Base-by-base conservation (phyloP, 1,140 invertebrate species). In the Hypsibius dujardini region DNA sequence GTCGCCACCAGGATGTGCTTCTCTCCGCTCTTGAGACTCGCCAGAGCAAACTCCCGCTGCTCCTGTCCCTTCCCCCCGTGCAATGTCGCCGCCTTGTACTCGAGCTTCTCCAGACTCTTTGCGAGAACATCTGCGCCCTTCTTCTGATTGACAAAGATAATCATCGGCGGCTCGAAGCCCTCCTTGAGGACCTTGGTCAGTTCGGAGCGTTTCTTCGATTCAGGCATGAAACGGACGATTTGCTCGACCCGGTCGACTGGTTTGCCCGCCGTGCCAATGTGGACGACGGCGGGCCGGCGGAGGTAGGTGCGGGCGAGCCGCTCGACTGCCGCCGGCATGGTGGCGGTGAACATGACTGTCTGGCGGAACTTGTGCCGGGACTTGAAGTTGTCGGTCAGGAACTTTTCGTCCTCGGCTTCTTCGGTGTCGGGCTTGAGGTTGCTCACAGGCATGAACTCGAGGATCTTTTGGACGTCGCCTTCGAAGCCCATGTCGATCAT, bases 401-500 rank as follows among this genome's bases (percentile, higher is more conserved):
- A 87, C 73, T 85, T 85, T 74, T 92, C 92, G 81, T 98, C 91
- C 83, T 99, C 96, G 15, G 95, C 95, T 75, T 96, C 95, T 75
- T 99, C 96, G 0, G 88, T 92, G 77, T 99, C 96, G 1, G 95
- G 96, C 79, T 99, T 99, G 62, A 95, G 84, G 84, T 99, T 99
- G 1, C 92, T 89, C 0, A 98, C 95, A 0, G 96, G 96, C 88
- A 99, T 94, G 76, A 92, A 95, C 76, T 97, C 93, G 1, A 99
- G 82, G 79, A 99, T 98, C 78, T 94, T 95, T 77, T 97, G 93
- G 0, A 99, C 95, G 79, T 97, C 87, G 47, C 91, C 89, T 80
- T 98, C 95, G 80, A 99, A 98, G 80, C 95, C 95, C 92, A 97
- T 96, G 81, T 98, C 94, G 80, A 98, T 96, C 95, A 98, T 98